These are phyloP conservation scores for Drosophila ironensis DNA, from an alignment of 1,140 invertebrate genomes.

Conservation along the genomic window DNA sequence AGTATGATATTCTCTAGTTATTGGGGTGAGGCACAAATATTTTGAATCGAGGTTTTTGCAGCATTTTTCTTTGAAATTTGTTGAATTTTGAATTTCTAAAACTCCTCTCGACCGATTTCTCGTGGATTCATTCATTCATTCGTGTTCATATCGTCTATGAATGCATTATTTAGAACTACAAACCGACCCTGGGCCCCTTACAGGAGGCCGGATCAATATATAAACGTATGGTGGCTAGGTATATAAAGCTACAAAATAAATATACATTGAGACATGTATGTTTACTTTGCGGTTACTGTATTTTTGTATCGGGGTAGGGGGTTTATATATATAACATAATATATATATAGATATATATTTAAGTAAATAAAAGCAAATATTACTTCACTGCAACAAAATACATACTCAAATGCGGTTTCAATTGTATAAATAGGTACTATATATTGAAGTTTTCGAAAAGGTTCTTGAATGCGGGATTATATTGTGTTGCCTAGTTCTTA, in stretches of 20 bases:
- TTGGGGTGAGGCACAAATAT: neutral
- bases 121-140: constrained; percentile 57
- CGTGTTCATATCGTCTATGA: constrained; percentile 31
- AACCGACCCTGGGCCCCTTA: constrained; percentile 50
- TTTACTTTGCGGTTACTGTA: constrained; percentile 32
- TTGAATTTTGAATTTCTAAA: neutral
- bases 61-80: neutral
- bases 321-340: constrained; percentile 31
- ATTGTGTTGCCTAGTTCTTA: constrained; percentile 45
- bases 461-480: constrained; percentile 68
- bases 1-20: no score
- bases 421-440: no score
- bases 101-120: constrained; percentile 47
- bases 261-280: constrained; percentile 29
- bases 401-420: constrained; percentile 69
- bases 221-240: constrained; percentile 24
- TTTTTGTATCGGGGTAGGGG: constrained; percentile 24
- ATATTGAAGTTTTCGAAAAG: constrained; percentile 58
- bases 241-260: constrained; percentile 40
- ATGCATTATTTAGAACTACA: constrained; percentile 55
- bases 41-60: no score
- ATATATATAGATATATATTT: constrained; percentile 35
- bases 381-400: constrained; percentile 77
- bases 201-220: constrained; percentile 40
- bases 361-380: constrained; percentile 7